These are phyloP conservation scores for Drosophila robusta DNA, from an alignment of 2,888 invertebrate species.

Conservation along the genomic window DNA sequence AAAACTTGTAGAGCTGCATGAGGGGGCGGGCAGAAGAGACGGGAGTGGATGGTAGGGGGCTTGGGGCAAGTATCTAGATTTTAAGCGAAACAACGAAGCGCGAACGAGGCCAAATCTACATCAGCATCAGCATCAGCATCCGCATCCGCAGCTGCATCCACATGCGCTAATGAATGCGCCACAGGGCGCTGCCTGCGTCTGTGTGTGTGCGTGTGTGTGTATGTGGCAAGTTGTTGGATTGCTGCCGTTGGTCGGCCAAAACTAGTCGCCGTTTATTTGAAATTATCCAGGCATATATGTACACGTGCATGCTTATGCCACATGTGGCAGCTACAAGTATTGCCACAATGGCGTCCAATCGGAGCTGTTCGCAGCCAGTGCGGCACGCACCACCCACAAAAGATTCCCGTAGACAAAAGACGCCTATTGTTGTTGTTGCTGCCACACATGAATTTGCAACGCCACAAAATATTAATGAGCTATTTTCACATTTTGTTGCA, in stretches of 20 bases:
- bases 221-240: constrained; percentile 53
- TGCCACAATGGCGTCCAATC: constrained; percentile 72
- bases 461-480: constrained; percentile 17
- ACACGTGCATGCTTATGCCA: constrained; percentile 14
- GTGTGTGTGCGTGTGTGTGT: constrained; percentile 14
- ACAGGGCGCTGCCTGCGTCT: constrained; percentile 19
- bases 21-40: constrained; percentile 18
- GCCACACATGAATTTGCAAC: background rate
- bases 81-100: constrained; percentile 56
- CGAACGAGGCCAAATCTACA: constrained; percentile 63
- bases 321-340: constrained; percentile 47
- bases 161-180: constrained; percentile 71
- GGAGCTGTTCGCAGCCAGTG: constrained; percentile 49
- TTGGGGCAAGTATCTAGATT: constrained; percentile 28
- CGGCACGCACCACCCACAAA: constrained; percentile 27
- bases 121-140: constrained; percentile 18
- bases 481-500: constrained; percentile 12
- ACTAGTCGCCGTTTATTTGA: constrained; percentile 65
- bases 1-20: constrained; percentile 65
- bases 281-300: constrained; percentile 45
- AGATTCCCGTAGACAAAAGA: background rate
- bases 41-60: background rate
- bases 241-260: constrained; percentile 62
- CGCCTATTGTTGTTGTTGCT: constrained; percentile 1
- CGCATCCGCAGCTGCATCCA: constrained; percentile 37